Evolutionary conservation across 1,140 invertebrate species (phyloP).

Genomic region (Aphis craccivora): DNA sequence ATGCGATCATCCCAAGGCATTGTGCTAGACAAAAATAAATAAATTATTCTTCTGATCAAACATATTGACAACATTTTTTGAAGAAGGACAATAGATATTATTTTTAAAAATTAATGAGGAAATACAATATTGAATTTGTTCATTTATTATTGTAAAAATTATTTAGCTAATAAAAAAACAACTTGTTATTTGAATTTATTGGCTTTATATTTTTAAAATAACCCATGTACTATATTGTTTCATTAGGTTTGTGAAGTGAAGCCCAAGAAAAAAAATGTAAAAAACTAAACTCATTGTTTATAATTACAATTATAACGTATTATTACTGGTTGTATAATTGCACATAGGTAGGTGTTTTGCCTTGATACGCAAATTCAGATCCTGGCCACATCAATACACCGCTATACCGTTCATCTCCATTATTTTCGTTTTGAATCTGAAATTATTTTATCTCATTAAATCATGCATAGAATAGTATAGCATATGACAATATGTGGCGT

Average conservation of each 20-base stretch:
- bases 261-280: background rate
- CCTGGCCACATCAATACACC: constrained; percentile 74
- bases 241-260: background rate
- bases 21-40: constrained; percentile 49
- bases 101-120: background rate
- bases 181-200: background rate
- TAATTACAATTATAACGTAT: background rate
- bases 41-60: background rate
- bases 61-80: background rate
- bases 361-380: constrained; percentile 65
- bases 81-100: background rate
- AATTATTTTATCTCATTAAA: constrained; percentile 59
- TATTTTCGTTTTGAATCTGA: constrained; percentile 69
- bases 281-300: background rate
- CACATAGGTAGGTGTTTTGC: constrained; percentile 65
- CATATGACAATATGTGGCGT: no score
- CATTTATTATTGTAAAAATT: background rate
- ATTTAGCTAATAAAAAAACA: background rate
- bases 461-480: background rate
- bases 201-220: background rate
- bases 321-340: constrained; percentile 66
- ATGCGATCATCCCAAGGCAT: constrained; percentile 69
- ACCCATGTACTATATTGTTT: background rate
- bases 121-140: background rate
- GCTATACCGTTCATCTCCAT: constrained; percentile 65